These are phyloP conservation scores for Reticulitermes lucifugus DNA, from an alignment of 2,888 invertebrate species.

Conservation along the genomic window DNA sequence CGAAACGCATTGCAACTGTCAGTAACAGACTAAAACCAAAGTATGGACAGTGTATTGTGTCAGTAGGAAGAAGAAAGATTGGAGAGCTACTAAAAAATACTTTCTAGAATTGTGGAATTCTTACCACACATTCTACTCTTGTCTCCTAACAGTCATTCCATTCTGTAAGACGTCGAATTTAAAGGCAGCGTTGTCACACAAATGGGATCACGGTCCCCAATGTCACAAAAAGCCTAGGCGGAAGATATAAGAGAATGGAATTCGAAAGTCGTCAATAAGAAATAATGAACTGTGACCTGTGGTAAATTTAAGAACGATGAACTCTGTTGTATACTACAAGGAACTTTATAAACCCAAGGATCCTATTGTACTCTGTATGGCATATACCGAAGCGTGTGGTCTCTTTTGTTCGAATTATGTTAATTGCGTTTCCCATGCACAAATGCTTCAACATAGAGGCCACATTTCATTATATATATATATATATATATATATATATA, in stretches of 20 bases:
- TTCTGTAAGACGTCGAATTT: background rate
- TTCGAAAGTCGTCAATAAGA: background rate
- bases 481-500: too few species aligned
- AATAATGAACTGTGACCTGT: background rate
- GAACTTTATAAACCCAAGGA: background rate
- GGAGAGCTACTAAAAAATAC: background rate
- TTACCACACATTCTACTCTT: background rate
- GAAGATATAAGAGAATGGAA: background rate
- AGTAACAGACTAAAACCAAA: background rate
- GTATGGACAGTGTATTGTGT: background rate
- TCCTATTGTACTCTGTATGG: background rate
- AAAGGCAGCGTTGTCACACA: background rate
- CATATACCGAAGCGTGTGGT: background rate
- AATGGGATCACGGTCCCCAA: background rate
- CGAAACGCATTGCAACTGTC: slow-evolving; percentile 7
- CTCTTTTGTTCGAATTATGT: background rate
- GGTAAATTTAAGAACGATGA: background rate
- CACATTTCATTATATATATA: too few species aligned
- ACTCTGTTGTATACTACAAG: background rate
- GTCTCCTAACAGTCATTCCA: background rate
- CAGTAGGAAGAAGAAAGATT: background rate
- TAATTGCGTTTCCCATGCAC: background rate
- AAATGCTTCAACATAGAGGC: too few species aligned
- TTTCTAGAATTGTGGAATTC: background rate
- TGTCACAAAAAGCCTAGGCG: background rate